Evolutionary conservation across 2,888 invertebrate genomes (phyloP), one percentile per base, ranked within the genome.

Genomic region (Noctua janthe): DNA sequence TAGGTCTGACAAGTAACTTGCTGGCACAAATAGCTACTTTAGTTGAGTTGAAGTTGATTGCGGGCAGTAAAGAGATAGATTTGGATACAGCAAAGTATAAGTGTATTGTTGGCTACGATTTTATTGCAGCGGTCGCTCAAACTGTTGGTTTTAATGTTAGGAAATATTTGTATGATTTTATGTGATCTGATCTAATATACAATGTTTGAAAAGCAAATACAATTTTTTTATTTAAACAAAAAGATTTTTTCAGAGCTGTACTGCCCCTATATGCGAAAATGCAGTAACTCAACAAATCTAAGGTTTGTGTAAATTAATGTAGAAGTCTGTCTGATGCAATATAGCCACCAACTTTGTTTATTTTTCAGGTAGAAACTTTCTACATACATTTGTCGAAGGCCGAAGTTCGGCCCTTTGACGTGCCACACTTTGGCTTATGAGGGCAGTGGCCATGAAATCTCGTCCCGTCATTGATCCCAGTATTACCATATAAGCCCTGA

Each of bases 1-100:
- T 99, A 51, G 98, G 98, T 39, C 97, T 99, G 35, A 99, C 99
- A 59, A 99, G 99, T 84, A 98, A 98, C 93, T 96, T 99, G n/a
- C 96, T 99, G 59, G 98, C 98, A 3, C 99, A 99, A 97, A 98
- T 99, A 87, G 98, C 99, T 0, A 98, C 99, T 15, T 97, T 99
- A 91, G 99, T 99, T 2, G 98, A 98, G 91, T 96, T 99, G 8
- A 98, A 98, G 91, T 96, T 99, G 64, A 96, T 99, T 75, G 97
- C 98, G 2, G 97, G 98, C 0, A 98, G 98, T 2, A 98, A 98
- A 74, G 98, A 98, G 90, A 98, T 97, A 82, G 98, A 98, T 91
- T 97, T 99, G 51, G 98, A 99, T 85, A 97, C 98, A 1, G 98
- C 98, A 0, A 99, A 98, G 92, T 98, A 98, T 91, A 99, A 99